Conservation (phyloP, 2,797 vertebrate genomes). For the Prionace glauca region DNA sequence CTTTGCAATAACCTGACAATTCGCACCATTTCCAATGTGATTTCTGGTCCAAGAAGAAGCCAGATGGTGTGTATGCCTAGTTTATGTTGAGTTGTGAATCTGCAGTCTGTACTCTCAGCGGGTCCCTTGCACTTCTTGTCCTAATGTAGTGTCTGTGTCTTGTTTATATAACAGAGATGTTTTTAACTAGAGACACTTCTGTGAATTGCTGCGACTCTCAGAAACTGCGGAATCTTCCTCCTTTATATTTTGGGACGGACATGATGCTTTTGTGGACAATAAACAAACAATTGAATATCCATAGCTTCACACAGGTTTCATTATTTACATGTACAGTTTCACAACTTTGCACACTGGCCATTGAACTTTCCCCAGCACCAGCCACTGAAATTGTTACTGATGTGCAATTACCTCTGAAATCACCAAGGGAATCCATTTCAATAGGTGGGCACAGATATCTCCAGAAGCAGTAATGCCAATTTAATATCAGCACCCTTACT, state of each 20-base stretch:
- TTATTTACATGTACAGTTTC: neutral
- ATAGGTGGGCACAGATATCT: neutral
- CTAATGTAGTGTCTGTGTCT: neutral
- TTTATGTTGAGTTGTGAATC: neutral
- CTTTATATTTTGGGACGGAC: neutral
- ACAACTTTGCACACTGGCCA: neutral
- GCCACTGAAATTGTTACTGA: neutral
- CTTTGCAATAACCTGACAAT: neutral
- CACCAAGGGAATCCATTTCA: neutral
- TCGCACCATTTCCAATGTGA: neutral
- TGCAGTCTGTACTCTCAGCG: conserved; percentile 6
- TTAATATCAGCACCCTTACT: neutral
- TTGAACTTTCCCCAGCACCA: neutral
- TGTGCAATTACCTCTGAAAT: neutral
- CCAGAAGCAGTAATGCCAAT: neutral
- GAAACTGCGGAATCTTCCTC: neutral
- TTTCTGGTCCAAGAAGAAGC: neutral
- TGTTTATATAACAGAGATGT: neutral
- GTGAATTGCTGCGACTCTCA: neutral
- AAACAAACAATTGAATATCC: neutral
- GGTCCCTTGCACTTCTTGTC: neutral
- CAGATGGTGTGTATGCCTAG: conserved; percentile 9
- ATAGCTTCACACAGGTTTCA: neutral
- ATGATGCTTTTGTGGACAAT: neutral
- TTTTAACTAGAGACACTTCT: neutral